Conservation (phyloP, 2,113 vertebrate species). For the Macheiramphus alcinus region DNA sequence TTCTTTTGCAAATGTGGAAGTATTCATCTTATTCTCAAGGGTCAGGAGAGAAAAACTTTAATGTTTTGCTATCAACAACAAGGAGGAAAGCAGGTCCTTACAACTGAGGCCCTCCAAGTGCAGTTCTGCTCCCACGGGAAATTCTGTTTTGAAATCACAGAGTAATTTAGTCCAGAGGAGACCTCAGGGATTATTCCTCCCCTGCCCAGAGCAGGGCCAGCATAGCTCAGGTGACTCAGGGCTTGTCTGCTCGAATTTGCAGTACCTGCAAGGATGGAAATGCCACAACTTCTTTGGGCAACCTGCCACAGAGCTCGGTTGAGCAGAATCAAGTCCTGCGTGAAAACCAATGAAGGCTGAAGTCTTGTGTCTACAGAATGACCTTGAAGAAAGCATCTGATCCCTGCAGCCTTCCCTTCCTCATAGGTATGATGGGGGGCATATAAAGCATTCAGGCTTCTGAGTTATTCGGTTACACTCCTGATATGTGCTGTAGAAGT, state of each 20-base stretch:
- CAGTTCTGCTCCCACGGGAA: not conserved
- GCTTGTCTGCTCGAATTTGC: not conserved
- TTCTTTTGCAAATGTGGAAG: not conserved
- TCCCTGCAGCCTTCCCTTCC: not conserved
- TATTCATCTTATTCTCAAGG: not conserved
- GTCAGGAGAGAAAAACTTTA: not conserved
- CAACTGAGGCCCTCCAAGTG: not conserved
- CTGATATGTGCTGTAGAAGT: not conserved
- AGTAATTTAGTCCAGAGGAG: not conserved
- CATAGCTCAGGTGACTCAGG: not conserved
- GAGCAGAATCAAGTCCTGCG: not conserved
- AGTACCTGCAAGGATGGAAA: not conserved
- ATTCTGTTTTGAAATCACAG: not conserved
- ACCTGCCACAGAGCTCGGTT: rapidly evolving
- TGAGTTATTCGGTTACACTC: not conserved
- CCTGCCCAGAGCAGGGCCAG: not conserved
- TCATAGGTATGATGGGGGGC: not conserved
- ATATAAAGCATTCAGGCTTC: not conserved
- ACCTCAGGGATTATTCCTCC: not conserved
- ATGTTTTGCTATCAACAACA: not conserved
- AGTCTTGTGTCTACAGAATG: not conserved
- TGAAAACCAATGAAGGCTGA: not conserved
- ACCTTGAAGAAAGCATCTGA: not conserved
- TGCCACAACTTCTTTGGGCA: not conserved
- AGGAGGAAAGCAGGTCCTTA: not conserved